Evolutionary conservation across 1,140 invertebrate genomes (phyloP), one percentile per base, ranked within the genome.

Genomic region (Dufourea novaeangliae): DNA sequence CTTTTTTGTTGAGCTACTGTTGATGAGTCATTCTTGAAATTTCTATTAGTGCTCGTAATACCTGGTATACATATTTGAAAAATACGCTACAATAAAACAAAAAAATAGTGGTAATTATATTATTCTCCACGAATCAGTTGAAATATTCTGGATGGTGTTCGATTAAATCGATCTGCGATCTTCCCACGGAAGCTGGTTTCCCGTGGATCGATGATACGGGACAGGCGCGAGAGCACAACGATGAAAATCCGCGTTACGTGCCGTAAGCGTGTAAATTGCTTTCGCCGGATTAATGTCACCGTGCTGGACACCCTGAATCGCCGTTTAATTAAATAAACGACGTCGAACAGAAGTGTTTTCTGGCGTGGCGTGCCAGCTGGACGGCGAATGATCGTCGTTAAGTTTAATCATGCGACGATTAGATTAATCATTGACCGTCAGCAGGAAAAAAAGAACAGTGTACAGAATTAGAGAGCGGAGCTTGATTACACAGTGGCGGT

Each of bases 271-370:
- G 67, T 25, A 77, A 78, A 78, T 78, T 72, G 34, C 50, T 64
- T 78, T 37, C n/a, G 10, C 37, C 25, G 56, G 69, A 73, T 78
- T 78, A 78, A 73, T 78, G 59, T 73, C 56, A 50, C 22, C 32
- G 25, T 29, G 32, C 25, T 52, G 22, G 22, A 46, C 66, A 25
- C 10, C 37, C 67, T 61, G 29, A 46, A 78, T 78, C 39, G 52
- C 8, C 46, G 29, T 78, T 78, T 78, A 63, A 78, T 78, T 78
- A 78, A 73, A 78, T 70, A 52, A 70, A 70, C 54, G 41, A 44
- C 63, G 10, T 1, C 14, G 20, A 41, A 52, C 14, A 41, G 67
- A 70, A 77, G 67, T 70, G 41, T 77, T 70, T 27, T 41, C 44
- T 22, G 22, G 22, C 20, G 20, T 8, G 11, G 17, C 25, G 20